phyloP scores from a whole-genome alignment of 2,113 vertebrate species.

The Brienomyrus longianalis region DNA sequence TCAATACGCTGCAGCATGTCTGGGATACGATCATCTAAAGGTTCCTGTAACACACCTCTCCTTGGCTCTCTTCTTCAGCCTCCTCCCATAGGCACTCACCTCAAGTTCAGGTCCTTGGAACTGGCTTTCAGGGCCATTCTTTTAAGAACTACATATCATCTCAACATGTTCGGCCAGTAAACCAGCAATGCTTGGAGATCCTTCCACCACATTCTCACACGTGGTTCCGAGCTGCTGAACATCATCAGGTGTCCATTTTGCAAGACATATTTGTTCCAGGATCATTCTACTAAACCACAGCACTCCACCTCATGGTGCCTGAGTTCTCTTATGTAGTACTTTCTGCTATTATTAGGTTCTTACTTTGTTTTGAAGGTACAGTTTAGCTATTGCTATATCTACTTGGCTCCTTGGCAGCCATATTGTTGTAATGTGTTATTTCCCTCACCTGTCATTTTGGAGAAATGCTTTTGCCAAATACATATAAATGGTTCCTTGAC shows the following conservation, averaged over 20 bases:
- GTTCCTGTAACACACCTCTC: background rate
- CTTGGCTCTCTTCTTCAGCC: background rate
- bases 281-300: background rate
- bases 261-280: background rate
- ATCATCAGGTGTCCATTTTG: background rate
- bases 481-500: background rate
- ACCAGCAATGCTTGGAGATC: background rate
- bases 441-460: background rate
- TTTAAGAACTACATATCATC: background rate
- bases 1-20: background rate
- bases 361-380: background rate
- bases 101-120: background rate
- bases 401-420: background rate
- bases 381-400: background rate
- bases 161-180: background rate
- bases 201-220: background rate
- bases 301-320: background rate
- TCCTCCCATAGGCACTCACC: background rate
- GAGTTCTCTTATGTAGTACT: background rate
- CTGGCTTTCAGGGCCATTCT: background rate
- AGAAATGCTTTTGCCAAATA: background rate
- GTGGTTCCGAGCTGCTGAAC: background rate
- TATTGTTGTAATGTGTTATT: background rate
- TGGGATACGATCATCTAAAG: background rate
- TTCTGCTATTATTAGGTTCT: background rate